These are phyloP conservation scores for Onychomys torridus DNA, from an alignment of 2,797 vertebrate genomes.

Conservation along the genomic window DNA sequence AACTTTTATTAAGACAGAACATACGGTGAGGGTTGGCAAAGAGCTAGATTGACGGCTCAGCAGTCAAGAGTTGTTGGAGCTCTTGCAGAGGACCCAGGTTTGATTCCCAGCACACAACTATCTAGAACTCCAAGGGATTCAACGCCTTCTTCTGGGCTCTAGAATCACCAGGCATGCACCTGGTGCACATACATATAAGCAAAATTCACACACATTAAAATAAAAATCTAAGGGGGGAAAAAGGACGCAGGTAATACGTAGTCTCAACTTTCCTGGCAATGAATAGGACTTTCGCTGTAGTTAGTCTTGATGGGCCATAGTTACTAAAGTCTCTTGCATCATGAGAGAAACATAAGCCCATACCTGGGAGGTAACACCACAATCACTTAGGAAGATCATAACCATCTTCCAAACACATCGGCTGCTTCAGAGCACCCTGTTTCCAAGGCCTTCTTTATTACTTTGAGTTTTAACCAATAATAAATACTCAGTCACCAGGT, in stretches of 20 bases:
- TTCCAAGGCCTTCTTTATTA: constrained; percentile 40
- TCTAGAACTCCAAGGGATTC: not conserved
- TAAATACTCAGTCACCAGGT: not conserved
- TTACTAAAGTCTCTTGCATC: not conserved
- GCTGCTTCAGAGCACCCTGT: not conserved
- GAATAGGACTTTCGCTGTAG: not conserved
- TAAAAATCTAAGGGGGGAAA: not conserved
- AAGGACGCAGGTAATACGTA: not conserved
- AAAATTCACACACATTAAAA: not conserved
- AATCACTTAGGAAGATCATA: not conserved
- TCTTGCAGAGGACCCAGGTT: not conserved
- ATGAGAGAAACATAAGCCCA: not conserved
- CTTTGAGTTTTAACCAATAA: constrained; percentile 29
- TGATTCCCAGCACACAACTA: not conserved
- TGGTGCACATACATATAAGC: not conserved
- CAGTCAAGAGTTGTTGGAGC: not conserved
- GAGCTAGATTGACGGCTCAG: not conserved
- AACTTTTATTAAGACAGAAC: constrained; percentile 49
- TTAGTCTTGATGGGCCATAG: not conserved
- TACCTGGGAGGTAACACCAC: not conserved
- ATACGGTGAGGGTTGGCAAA: not conserved
- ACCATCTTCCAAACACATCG: not conserved
- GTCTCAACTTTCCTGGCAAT: not conserved
- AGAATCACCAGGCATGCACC: not conserved
- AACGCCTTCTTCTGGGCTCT: not conserved